These are phyloP conservation scores for Excalfactoria chinensis DNA, from an alignment of 2,113 vertebrate species.

Conservation along the genomic window DNA sequence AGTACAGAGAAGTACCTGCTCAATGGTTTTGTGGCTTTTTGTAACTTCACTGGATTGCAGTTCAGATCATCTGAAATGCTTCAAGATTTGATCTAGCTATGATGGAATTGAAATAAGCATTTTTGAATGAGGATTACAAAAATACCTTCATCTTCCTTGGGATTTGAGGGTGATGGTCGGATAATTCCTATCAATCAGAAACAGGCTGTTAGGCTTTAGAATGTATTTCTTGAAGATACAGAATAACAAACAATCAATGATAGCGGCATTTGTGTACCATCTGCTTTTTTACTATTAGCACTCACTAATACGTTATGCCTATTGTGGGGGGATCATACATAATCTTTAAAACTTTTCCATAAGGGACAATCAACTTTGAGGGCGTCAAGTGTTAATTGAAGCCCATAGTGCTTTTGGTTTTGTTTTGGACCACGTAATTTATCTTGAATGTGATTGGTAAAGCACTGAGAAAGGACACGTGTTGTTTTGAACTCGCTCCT, in stretches of 20 bases:
- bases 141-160: not conserved
- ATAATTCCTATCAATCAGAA: not conserved
- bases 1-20: not conserved
- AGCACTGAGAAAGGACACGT: not conserved
- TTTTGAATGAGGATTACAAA: not conserved
- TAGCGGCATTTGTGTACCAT: no score
- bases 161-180: not conserved
- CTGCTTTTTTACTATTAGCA: not conserved
- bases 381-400: not conserved
- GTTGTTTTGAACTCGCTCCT: not conserved
- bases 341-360: not conserved
- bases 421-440: not conserved
- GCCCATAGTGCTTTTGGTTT: not conserved
- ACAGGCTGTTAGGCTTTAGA: not conserved
- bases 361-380: not conserved
- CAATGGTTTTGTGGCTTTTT: not conserved
- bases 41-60: not conserved
- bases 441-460: not conserved
- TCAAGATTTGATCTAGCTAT: not conserved
- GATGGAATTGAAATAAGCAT: not conserved
- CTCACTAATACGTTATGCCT: not conserved
- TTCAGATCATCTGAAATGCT: not conserved
- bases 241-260: not conserved
- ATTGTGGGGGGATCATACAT: not conserved
- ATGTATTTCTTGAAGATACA: not conserved